phyloP scores from a whole-genome alignment of 2,888 invertebrate genomes.

The Hedychridium roseum region DNA sequence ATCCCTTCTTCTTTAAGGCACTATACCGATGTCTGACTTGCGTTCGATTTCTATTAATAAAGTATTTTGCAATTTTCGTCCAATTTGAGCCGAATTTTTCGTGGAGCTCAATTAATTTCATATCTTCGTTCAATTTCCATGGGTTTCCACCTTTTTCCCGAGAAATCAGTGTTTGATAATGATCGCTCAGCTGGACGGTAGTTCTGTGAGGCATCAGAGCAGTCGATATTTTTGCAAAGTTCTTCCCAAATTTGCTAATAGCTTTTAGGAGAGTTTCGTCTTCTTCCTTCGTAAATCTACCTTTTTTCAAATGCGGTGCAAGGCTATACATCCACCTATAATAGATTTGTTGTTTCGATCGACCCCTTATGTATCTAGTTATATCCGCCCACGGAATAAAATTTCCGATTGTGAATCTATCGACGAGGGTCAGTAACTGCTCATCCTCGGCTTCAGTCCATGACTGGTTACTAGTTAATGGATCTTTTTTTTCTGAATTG shows the following conservation, averaged over 20 bases:
- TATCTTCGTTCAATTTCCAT: constrained; percentile 73
- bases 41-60: constrained; percentile 68
- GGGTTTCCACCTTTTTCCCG: constrained; percentile 61
- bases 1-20: constrained; percentile 52
- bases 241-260: constrained; percentile 69
- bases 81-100: constrained; percentile 66
- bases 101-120: constrained; percentile 66
- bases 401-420: constrained; percentile 71
- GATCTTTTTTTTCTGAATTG: constrained; percentile 64
- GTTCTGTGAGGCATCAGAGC: constrained; percentile 72
- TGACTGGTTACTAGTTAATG: constrained; percentile 44
- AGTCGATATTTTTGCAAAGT: constrained; percentile 69
- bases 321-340: constrained; percentile 64
- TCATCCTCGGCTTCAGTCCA: constrained; percentile 78
- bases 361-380: constrained; percentile 69
- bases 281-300: constrained; percentile 73
- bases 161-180: constrained; percentile 67
- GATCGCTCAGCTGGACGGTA: constrained; percentile 69
- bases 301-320: constrained; percentile 66
- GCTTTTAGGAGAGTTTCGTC: constrained; percentile 73
- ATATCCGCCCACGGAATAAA: constrained; percentile 81
- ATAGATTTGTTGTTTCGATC: constrained; percentile 74
- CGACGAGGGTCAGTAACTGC: constrained; percentile 70
- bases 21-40: constrained; percentile 71
- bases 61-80: constrained; percentile 66